Evolutionary conservation across 2,797 vertebrate genomes (phyloP).

Genomic region (Zenarchopterus dispar): DNA sequence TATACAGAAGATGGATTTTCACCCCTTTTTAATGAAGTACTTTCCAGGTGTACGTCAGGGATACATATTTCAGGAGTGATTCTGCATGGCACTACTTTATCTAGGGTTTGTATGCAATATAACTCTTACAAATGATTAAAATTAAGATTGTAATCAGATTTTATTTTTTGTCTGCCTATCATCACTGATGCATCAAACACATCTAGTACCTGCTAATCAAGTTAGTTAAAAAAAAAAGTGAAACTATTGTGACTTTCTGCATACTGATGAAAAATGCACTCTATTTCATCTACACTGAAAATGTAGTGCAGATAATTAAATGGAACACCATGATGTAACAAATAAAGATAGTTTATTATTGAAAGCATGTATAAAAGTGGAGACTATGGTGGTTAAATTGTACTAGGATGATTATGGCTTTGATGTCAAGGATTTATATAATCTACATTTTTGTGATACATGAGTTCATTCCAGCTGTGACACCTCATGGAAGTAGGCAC

Average conservation of each 20-base stretch:
- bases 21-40: no score
- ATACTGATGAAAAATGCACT: not conserved
- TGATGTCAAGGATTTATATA: not conserved
- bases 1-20: no score
- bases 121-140: no score
- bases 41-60: no score
- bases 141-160: no score
- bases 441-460: constrained; percentile 10
- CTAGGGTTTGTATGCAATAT: no score
- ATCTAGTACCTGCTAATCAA: not conserved
- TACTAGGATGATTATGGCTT: constrained; percentile 9
- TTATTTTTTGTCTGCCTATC: no score
- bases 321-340: constrained; percentile 23
- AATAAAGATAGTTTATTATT: constrained; percentile 53
- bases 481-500: constrained; percentile 94
- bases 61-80: no score
- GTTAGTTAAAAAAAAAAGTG: no score
- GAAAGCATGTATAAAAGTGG: constrained; percentile 25
- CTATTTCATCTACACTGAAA: not conserved
- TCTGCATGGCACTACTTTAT: no score
- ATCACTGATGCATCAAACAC: not conserved
- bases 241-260: no score
- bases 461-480: constrained; percentile 84
- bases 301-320: constrained; percentile 2
- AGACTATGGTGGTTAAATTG: constrained; percentile 1